Evolutionary conservation across 2,888 invertebrate genomes (phyloP).

Genomic region (Drosophila paracracens): DNA sequence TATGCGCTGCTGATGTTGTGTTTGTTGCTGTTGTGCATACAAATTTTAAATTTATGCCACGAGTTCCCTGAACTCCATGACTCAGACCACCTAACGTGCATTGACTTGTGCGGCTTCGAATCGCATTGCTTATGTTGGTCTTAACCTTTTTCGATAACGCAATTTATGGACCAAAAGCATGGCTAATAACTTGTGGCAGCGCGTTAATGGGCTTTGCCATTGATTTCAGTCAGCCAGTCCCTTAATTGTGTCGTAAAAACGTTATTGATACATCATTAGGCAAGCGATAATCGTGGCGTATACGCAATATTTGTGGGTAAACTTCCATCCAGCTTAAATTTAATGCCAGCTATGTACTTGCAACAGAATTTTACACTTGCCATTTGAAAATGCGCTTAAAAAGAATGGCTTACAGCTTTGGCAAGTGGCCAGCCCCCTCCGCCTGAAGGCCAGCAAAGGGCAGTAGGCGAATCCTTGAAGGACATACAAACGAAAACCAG

Average conservation of each 20-base stretch:
- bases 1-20: conserved; percentile 30
- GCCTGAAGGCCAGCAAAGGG: conserved; percentile 11
- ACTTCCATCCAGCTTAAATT: conserved; percentile 40
- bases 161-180: conserved; percentile 43
- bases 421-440: conserved; percentile 14
- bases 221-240: conserved; percentile 50
- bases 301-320: conserved; percentile 51
- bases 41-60: conserved; percentile 63
- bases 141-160: conserved; percentile 45
- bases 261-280: conserved; percentile 77
- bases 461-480: neutral
- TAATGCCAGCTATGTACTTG: conserved; percentile 2
- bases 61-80: conserved; percentile 56
- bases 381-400: conserved; percentile 13
- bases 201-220: conserved; percentile 53
- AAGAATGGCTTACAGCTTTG: conserved; percentile 6
- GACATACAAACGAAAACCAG: neutral
- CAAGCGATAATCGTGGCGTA: conserved; percentile 64
- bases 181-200: conserved; percentile 50
- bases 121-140: conserved; percentile 12
- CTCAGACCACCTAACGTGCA: conserved; percentile 16
- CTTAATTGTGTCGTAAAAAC: conserved; percentile 72
- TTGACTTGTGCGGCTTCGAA: conserved; percentile 20
- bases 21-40: conserved; percentile 36
- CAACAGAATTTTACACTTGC: neutral